Evolutionary conservation across 2,797 vertebrate genomes (phyloP).

Genomic region (Hyperoplus lanceolatus): DNA sequence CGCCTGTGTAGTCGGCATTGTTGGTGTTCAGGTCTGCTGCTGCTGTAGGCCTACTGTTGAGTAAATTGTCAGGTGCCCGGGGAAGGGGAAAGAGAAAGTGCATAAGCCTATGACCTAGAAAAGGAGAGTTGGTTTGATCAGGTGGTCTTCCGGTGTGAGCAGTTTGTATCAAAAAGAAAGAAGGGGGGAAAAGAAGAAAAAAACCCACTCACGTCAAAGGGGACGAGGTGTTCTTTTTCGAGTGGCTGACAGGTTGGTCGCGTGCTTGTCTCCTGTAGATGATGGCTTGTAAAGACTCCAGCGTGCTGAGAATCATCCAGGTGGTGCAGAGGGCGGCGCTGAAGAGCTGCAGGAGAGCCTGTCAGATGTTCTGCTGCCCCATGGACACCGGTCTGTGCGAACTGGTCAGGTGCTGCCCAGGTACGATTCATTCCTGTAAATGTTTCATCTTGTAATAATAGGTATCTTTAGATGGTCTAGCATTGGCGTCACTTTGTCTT

Average conservation of each 20-base stretch:
- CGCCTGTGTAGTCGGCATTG: not conserved
- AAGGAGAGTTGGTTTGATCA: not conserved
- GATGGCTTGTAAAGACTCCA: conserved; percentile 5
- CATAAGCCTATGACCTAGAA: not conserved
- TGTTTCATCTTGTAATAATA: too few relatives aligned
- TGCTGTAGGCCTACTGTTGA: too few relatives aligned
- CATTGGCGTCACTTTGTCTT: not conserved
- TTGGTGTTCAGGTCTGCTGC: not conserved
- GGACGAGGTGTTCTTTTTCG: not conserved
- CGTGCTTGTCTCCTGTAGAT: conserved; percentile 8
- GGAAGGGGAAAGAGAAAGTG: not conserved
- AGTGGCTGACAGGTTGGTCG: not conserved
- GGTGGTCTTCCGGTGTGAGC: not conserved
- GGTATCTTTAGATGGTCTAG: too few relatives aligned
- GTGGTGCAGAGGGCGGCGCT: conserved; percentile 59
- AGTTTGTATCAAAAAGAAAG: not conserved
- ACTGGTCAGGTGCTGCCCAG: conserved; percentile 44
- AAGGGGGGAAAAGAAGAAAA: too few relatives aligned
- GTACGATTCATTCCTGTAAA: conserved; percentile 29
- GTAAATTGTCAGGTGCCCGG: not conserved
- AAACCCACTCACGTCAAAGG: too few relatives aligned
- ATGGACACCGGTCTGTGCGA: conserved; percentile 47
- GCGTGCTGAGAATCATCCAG: conserved; percentile 52
- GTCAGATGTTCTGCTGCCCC: conserved; percentile 71
- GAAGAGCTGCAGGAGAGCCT: conserved; percentile 69